Base-by-base conservation (phyloP, 2,113 vertebrate species). In the Zosterops japonicus region DNA sequence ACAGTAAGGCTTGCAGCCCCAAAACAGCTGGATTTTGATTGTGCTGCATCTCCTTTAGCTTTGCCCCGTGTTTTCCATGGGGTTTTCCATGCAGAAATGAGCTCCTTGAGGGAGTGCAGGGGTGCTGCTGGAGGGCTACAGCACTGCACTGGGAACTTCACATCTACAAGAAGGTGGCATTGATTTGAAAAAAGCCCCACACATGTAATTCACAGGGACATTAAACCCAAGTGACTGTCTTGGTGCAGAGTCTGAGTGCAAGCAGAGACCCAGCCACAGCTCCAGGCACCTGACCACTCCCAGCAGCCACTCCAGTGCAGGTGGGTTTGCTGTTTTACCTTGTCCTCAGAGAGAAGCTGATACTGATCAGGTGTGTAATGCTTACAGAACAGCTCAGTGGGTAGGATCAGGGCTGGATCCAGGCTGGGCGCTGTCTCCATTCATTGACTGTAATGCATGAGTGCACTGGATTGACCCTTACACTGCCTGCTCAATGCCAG, bases 101-200 rank as follows among this genome's bases (percentile, higher is more conserved):
- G 35, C 19, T 55, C 47, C 29, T 39, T 4, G 6, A 31, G 24
- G 19, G 6, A 80, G 44, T 6, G 13, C n/a, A 27, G 35, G 33
- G 21, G 3, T 8, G 21, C 47, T 88, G 76, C 35, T 44, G 59
- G 27, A 61, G 16, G 42, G 23, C 47, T 59, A 39, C n/a, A 70
- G 41, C 8, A 49, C 25, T 20, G 14, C 19, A 18, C 10, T 0
- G 2, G 10, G 28, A 86, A 19, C 17, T 77, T 20, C 42, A 16
- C 1, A 5, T 13, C 60, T 35, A 39, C 17, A 57, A 44, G 41
- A 53, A 74, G 21, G 29, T 55, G 0, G 0, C 0, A 0, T 2
- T 57, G 16, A 46, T 83, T 79, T 35, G 31, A 28, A 46, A 67
- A 69, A 29, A 49, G 2, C 0, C 4, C 12, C 11, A 5, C 25